Conservation (phyloP, 2,888 invertebrate species). For the Orthosia incerta region DNA sequence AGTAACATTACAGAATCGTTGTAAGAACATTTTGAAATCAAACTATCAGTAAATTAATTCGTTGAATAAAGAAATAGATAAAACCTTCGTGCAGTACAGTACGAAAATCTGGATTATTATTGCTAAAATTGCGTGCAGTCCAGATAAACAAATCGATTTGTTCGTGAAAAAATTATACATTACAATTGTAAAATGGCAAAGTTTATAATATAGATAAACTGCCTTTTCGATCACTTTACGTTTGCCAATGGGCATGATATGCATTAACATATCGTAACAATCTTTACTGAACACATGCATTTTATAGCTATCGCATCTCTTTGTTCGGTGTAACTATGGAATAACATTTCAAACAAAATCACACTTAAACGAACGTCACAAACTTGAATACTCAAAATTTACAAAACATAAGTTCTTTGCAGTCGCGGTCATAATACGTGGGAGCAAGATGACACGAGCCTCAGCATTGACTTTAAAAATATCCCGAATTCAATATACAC, state of each 20-base stretch:
- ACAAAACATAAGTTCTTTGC: background rate
- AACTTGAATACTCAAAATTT: background rate
- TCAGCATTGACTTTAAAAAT: background rate
- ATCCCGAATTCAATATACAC: background rate
- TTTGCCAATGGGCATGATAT: slow-evolving; percentile 43
- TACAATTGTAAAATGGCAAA: slow-evolving; percentile 31
- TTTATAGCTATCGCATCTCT: slow-evolving; percentile 20
- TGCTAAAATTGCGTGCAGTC: background rate
- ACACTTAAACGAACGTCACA: background rate
- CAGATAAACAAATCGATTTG: slow-evolving; percentile 5
- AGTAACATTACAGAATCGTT: slow-evolving; percentile 36
- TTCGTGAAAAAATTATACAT: slow-evolving; percentile 22
- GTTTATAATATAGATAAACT: slow-evolving; percentile 18
- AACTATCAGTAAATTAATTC: slow-evolving; percentile 35
- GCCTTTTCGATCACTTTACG: slow-evolving; percentile 3
- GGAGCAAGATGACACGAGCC: background rate
- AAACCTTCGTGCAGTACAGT: slow-evolving; percentile 15
- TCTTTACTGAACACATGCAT: background rate
- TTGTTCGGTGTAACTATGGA: background rate
- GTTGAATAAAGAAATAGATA: slow-evolving; percentile 32
- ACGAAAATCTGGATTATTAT: background rate
- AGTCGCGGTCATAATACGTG: background rate
- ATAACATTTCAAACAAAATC: background rate
- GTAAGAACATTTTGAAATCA: slow-evolving; percentile 21
- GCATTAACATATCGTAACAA: slow-evolving; percentile 26